These are phyloP conservation scores for Synergus umbraculus DNA, from an alignment of 2,888 invertebrate genomes.

Conservation along the genomic window DNA sequence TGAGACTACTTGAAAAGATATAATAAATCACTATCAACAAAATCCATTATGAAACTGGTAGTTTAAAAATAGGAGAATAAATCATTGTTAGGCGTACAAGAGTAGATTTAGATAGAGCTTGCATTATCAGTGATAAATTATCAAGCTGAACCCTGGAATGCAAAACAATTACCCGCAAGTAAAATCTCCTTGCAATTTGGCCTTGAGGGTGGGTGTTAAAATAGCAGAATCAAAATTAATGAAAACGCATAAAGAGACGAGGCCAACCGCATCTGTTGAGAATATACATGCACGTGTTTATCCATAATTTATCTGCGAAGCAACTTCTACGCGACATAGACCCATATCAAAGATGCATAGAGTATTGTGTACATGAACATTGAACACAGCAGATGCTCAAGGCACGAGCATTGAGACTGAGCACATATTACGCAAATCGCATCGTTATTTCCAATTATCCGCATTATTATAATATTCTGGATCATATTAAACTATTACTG, in stretches of 20 bases:
- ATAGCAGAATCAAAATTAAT: conserved; percentile 55
- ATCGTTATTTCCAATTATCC: conserved; percentile 23
- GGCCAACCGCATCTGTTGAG: conserved; percentile 46
- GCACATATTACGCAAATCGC: conserved; percentile 22
- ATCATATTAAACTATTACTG: too few species aligned
- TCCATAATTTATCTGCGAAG: conserved; percentile 36
- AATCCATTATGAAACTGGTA: conserved; percentile 1
- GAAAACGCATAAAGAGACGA: conserved; percentile 57
- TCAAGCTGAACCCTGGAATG: conserved; percentile 2
- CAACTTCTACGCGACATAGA: conserved; percentile 14
- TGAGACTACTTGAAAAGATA: too few species aligned
- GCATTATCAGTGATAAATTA: conserved; percentile 28
- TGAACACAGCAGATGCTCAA: background rate
- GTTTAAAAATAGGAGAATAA: conserved; percentile 27
- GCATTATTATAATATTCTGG: background rate
- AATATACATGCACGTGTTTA: conserved; percentile 3
- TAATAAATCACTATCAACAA: conserved; percentile 4
- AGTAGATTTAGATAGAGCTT: conserved; percentile 25
- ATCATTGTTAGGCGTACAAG: conserved; percentile 19
- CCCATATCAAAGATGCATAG: background rate
- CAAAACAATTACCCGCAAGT: conserved; percentile 27
- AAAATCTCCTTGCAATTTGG: conserved; percentile 16
- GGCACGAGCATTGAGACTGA: background rate
- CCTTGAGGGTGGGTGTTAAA: conserved; percentile 42
- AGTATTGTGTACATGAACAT: background rate